phyloP scores from a whole-genome alignment of 35 echinoderm and acorn worm genomes.

The Apostichopus californicus region DNA sequence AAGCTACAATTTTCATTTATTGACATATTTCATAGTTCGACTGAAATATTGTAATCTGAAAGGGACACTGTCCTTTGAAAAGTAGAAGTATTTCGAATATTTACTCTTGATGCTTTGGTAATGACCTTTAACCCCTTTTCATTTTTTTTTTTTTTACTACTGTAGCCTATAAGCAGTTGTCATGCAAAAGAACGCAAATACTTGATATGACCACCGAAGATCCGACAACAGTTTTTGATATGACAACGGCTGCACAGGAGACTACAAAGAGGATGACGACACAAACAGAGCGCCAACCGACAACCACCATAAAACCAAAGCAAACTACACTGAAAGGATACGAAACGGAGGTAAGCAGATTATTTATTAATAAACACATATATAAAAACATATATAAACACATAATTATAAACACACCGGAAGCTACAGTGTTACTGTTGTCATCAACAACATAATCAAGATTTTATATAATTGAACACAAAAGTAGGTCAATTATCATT shows the following conservation, averaged over 20 bases:
- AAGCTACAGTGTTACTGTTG: no score
- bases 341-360: not conserved
- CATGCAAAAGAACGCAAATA: not conserved
- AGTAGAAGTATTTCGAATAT: no score
- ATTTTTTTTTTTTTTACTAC: not conserved
- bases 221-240: slow-evolving; percentile 6
- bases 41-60: no score
- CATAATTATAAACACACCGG: no score
- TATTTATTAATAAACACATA: no score
- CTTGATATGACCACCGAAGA: not conserved
- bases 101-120: not conserved
- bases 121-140: not conserved
- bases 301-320: not conserved
- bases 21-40: no score
- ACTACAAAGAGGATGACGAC: slow-evolving; percentile 4
- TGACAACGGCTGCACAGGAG: slow-evolving; percentile 22
- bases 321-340: not conserved
- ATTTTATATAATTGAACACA: no score
- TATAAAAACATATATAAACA: not conserved
- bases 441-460: no score
- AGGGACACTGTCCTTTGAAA: no score
- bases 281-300: not conserved
- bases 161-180: not conserved
- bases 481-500: no score
- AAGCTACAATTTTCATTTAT: no score